Conservation (phyloP, 2,797 vertebrate genomes). For the Amazona ochrocephala region DNA sequence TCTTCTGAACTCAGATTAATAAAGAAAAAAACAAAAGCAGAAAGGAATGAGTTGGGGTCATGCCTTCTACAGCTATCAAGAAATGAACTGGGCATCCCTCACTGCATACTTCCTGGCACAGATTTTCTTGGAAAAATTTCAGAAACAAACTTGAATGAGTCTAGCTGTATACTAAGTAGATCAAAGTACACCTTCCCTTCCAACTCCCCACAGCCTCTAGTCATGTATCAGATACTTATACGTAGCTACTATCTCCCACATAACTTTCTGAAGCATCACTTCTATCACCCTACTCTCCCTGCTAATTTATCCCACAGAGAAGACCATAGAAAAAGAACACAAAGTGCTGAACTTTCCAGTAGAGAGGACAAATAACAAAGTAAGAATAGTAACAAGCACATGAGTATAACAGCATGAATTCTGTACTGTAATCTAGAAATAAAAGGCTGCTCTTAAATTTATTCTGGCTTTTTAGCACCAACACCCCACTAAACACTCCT, state of each 20-base stretch:
- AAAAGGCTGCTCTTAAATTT: not conserved
- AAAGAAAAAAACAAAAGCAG: not conserved
- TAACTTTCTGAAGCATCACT: not conserved
- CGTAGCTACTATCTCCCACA: not conserved
- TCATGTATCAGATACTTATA: not conserved
- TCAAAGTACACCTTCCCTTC: not conserved
- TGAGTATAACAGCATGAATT: not conserved
- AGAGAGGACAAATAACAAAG: not conserved
- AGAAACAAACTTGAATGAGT: not conserved
- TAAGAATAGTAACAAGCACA: not conserved
- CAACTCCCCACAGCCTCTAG: not conserved
- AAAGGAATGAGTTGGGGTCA: not conserved
- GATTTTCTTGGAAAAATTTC: not conserved
- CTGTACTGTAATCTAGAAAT: not conserved
- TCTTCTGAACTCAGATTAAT: not conserved
- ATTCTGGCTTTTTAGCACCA: not conserved
- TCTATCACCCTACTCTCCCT: not conserved
- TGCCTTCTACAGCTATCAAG: not conserved
- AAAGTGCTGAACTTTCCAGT: not conserved
- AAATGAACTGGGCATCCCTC: not conserved
- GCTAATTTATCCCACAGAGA: not conserved
- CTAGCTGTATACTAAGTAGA: not conserved
- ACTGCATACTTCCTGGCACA: not conserved
- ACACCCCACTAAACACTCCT: fast-evolving
- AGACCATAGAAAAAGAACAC: not conserved